These are phyloP conservation scores for Circaetus gallicus DNA, from an alignment of 2,113 vertebrate species.

Conservation along the genomic window DNA sequence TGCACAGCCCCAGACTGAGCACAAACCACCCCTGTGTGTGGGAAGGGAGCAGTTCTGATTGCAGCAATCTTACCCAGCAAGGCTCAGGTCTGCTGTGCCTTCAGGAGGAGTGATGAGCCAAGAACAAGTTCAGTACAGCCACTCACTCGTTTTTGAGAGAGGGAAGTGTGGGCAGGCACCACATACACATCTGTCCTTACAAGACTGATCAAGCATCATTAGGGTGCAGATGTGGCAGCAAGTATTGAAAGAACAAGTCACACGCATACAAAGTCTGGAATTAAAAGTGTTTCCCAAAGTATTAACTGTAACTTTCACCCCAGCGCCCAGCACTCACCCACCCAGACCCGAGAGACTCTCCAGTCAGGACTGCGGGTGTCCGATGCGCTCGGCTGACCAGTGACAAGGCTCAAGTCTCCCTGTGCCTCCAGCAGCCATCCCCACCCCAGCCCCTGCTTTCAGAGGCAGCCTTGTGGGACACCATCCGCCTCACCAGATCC, in stretches of 20 bases:
- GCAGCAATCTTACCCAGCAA: neutral
- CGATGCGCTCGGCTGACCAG: accelerated
- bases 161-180: neutral
- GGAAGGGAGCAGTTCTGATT: neutral
- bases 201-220: neutral
- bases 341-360: neutral
- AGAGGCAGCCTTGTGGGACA: neutral
- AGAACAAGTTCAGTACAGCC: neutral
- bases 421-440: neutral
- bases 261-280: neutral
- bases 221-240: neutral
- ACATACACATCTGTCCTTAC: neutral
- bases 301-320: neutral
- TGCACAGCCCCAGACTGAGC: accelerated
- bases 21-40: too few species aligned
- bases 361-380: too few species aligned
- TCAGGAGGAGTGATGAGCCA: neutral
- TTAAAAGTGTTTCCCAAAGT: neutral
- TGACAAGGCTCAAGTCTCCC: accelerated
- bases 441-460: neutral
- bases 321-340: neutral
- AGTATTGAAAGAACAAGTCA: neutral
- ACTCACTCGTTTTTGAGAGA: neutral
- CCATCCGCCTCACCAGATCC: accelerated
- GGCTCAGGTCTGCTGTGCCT: neutral